A percentile compares a stretch with the other conserved stretches of the same genome.
These are phyloP conservation scores for Urocyon cinereoargenteus DNA, from an alignment of 2,797 vertebrate genomes.

Conservation along the genomic window DNA sequence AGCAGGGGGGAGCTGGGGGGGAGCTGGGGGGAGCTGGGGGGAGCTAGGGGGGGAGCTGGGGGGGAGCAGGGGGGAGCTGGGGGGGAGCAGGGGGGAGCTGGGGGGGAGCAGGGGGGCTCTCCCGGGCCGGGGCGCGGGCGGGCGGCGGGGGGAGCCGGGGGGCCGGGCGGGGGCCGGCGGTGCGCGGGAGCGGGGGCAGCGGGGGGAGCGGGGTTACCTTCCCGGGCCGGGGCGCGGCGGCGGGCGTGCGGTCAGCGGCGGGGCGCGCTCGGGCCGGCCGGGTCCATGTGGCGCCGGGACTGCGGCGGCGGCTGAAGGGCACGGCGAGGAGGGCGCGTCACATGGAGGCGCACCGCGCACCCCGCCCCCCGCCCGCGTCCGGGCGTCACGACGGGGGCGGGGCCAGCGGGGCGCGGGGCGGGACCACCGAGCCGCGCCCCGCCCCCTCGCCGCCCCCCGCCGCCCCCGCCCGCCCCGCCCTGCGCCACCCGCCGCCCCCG, in stretches of 20 bases:
- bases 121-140: background rate
- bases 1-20: background rate
- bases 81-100: background rate
- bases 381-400: constrained; percentile 75
- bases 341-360: constrained; percentile 72
- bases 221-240: background rate
- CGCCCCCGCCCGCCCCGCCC: background rate
- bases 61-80: background rate
- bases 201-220: constrained; percentile 57
- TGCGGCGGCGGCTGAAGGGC: constrained; percentile 85
- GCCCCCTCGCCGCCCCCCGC: rapidly evolving
- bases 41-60: no score
- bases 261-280: constrained; percentile 67
- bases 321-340: constrained; percentile 81
- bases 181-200: no score
- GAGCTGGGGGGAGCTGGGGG: no score
- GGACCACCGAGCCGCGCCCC: background rate
- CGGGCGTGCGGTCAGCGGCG: constrained; percentile 69
- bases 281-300: constrained; percentile 85
- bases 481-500: no score
- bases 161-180: no score
- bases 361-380: constrained; percentile 70
- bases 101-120: background rate
- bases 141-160: background rate
- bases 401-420: background rate